These are phyloP conservation scores for Drosophila lini DNA, from an alignment of 1,140 invertebrate genomes.

Conservation along the genomic window DNA sequence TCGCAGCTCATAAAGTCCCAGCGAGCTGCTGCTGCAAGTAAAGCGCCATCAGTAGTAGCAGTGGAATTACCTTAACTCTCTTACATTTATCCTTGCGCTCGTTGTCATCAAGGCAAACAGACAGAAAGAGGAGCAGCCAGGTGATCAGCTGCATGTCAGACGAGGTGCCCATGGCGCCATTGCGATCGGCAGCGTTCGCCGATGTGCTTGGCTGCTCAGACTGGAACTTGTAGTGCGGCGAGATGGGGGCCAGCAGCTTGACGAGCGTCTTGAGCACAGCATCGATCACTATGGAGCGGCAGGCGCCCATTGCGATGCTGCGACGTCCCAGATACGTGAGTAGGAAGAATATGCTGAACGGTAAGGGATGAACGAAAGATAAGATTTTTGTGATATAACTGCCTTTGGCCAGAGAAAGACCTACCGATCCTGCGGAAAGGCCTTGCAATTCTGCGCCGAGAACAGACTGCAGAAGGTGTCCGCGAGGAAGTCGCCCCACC, in stretches of 20 bases:
- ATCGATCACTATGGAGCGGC: conserved; percentile 88
- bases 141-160: conserved; percentile 89
- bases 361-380: conserved; percentile 32
- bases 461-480: conserved; percentile 92
- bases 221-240: conserved; percentile 79
- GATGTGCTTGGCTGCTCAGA: conserved; percentile 73
- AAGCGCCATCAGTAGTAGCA: neutral
- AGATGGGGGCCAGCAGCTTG: conserved; percentile 86
- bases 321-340: conserved; percentile 94
- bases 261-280: conserved; percentile 87
- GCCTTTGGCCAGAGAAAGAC: neutral
- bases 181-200: conserved; percentile 76
- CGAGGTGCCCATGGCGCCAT: conserved; percentile 80
- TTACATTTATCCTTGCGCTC: conserved; percentile 85
- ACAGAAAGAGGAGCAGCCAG: conserved; percentile 92
- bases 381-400: neutral
- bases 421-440: conserved; percentile 94
- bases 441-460: conserved; percentile 90
- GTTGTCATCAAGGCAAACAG: conserved; percentile 88
- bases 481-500: conserved; percentile 95
- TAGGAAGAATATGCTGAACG: conserved; percentile 92
- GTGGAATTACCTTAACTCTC: neutral
- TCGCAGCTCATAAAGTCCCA: conserved; percentile 94
- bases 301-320: conserved; percentile 87
- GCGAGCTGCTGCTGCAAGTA: conserved; percentile 85